Percentiles rank a stretch among this genome's conserved stretches.
Conservation (phyloP, 2,113 vertebrate genomes). For the Vanacampus margaritifer region DNA sequence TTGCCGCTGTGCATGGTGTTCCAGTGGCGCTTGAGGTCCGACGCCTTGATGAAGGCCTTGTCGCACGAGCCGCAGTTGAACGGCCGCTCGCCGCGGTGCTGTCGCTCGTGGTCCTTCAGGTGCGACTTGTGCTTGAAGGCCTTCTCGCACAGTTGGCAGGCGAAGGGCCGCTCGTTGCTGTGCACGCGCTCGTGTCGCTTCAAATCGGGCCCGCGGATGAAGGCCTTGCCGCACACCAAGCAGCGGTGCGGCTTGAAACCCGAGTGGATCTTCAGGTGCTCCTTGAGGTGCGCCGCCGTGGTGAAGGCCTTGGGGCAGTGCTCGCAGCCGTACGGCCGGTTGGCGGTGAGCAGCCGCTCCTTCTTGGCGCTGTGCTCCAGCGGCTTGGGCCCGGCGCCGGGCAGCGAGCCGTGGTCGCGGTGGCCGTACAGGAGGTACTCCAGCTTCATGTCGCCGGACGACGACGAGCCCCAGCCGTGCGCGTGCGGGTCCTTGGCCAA, state of each 20-base stretch:
- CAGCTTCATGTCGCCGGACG: constrained; percentile 92
- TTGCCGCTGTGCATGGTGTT: constrained; percentile 97
- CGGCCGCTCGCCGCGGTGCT: constrained; percentile 94
- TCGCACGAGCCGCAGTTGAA: constrained; percentile 96
- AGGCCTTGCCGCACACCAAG: constrained; percentile 95
- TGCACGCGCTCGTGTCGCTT: constrained; percentile 96
- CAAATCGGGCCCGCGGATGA: constrained; percentile 93
- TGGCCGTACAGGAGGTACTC: constrained; percentile 96
- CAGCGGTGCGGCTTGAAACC: constrained; percentile 98
- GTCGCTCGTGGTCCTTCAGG: constrained; percentile 96
- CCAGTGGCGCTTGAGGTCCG: constrained; percentile 96
- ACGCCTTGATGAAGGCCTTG: constrained; percentile 98
- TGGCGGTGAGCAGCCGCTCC: constrained; percentile 92
- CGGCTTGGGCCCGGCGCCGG: constrained; percentile 82
- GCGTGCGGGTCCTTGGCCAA: constrained; percentile 79
- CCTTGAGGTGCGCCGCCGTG: constrained; percentile 94
- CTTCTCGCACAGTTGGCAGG: constrained; percentile 96
- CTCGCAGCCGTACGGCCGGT: constrained; percentile 93
- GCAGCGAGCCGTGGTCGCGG: constrained; percentile 91
- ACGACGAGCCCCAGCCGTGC: constrained; percentile 66
- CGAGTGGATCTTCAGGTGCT: constrained; percentile 97
- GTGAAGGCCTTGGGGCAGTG: constrained; percentile 98
- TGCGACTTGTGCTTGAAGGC: constrained; percentile 99
- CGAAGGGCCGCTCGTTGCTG: constrained; percentile 95
- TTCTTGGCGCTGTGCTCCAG: constrained; percentile 89